Evolutionary conservation across 1,140 invertebrate genomes (phyloP).

Genomic region (Bombus confusus): DNA sequence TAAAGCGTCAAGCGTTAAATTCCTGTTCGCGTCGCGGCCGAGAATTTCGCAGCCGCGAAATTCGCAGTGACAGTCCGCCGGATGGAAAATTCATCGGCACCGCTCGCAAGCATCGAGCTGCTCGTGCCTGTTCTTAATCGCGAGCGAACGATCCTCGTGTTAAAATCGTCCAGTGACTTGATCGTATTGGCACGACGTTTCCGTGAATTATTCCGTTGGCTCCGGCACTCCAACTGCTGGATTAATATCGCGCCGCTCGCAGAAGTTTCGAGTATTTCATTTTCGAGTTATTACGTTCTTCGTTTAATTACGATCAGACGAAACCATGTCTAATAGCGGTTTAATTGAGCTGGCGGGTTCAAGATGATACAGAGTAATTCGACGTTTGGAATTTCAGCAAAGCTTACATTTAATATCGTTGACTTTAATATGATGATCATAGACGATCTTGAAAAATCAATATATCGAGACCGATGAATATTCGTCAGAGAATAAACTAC

Average conservation of each 20-base stretch:
- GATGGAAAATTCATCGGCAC: constrained; percentile 1
- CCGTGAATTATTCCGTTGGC: background rate
- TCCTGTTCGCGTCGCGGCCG: background rate
- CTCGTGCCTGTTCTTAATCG: background rate
- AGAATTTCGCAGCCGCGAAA: background rate
- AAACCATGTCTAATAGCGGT: background rate
- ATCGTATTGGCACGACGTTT: background rate
- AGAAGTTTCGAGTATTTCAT: background rate
- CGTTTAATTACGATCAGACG: background rate
- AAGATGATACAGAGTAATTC: too few relatives aligned
- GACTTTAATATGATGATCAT: background rate
- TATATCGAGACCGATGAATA: background rate
- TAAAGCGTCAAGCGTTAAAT: constrained; percentile 11
- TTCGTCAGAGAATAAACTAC: too few relatives aligned
- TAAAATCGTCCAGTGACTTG: background rate
- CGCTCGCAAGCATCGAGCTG: background rate
- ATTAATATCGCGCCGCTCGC: background rate
- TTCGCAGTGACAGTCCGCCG: background rate
- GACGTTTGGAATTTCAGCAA: background rate
- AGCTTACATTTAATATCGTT: too few relatives aligned
- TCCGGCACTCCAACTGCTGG: background rate
- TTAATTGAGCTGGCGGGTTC: background rate
- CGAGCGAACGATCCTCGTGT: background rate
- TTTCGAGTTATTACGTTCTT: background rate
- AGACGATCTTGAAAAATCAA: background rate